These are phyloP conservation scores for Pararge aegeria DNA, from an alignment of 1,140 invertebrate genomes.

Conservation along the genomic window DNA sequence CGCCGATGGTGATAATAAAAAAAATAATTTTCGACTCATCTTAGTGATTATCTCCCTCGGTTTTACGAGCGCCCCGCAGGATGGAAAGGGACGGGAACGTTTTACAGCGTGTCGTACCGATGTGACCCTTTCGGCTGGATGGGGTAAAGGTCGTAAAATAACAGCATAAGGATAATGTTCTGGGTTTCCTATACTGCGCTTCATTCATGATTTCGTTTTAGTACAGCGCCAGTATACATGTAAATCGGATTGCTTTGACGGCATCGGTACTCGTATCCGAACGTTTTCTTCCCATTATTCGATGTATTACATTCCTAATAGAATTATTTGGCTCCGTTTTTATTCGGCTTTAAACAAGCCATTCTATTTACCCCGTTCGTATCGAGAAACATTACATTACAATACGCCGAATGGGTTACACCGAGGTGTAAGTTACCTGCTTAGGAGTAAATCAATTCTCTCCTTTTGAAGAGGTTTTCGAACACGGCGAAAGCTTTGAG, in stretches of 20 bases:
- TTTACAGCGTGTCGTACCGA: constrained; percentile 68
- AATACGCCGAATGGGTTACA: constrained; percentile 1
- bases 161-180: constrained; percentile 79
- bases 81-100: constrained; percentile 51
- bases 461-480: no score
- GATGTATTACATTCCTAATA: constrained; percentile 69
- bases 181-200: constrained; percentile 75
- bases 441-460: no score
- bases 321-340: constrained; percentile 49
- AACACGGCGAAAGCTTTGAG: no score
- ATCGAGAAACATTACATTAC: constrained; percentile 3
- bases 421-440: background rate
- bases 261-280: constrained; percentile 59
- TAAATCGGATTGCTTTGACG: constrained; percentile 73
- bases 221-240: constrained; percentile 71
- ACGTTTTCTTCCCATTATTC: constrained; percentile 55
- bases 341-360: constrained; percentile 41
- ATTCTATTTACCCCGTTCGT: constrained; percentile 15
- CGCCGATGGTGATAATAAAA: constrained; percentile 80
- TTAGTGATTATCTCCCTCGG: constrained; percentile 72
- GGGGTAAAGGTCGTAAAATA: constrained; percentile 79
- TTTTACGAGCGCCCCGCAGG: constrained; percentile 51
- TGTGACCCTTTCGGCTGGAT: constrained; percentile 75
- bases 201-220: constrained; percentile 80
- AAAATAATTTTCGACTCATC: constrained; percentile 80